Evolutionary conservation across 2,113 vertebrate genomes (phyloP).

Genomic region (Nesoenas mayeri): DNA sequence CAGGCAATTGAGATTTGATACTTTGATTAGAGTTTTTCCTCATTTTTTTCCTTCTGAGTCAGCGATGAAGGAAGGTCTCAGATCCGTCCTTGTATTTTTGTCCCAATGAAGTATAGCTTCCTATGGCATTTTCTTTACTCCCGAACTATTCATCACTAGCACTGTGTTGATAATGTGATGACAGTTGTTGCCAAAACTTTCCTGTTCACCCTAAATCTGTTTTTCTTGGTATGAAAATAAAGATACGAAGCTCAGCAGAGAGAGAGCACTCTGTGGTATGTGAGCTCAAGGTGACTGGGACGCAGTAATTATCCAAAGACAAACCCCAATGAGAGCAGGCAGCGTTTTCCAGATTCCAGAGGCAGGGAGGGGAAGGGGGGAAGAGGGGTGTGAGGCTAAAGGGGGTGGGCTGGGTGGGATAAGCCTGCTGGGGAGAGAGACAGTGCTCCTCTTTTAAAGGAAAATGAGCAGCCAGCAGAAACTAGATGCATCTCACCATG

Average conservation of each 20-base stretch:
- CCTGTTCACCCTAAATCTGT: conserved; percentile 64
- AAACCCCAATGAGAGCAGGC: not conserved
- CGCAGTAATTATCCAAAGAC: conserved; percentile 51
- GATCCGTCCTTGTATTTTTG: conserved; percentile 12
- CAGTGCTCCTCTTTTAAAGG: conserved; percentile 55
- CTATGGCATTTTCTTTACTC: conserved; percentile 32
- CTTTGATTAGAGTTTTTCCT: conserved; percentile 25
- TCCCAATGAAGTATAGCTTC: conserved; percentile 27
- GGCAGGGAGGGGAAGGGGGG: not conserved
- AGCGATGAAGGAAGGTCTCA: conserved; percentile 29
- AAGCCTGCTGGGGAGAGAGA: conserved; percentile 44
- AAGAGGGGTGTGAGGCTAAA: not conserved
- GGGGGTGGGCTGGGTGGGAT: not conserved
- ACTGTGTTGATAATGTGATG: conserved; percentile 68
- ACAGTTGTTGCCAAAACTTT: conserved; percentile 73
- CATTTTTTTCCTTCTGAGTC: not conserved
- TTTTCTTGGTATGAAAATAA: conserved; percentile 52
- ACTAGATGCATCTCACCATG: conserved; percentile 73
- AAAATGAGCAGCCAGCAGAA: conserved; percentile 79
- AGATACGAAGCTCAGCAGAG: conserved; percentile 22
- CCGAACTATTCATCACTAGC: conserved; percentile 63
- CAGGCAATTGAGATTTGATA: not conserved
- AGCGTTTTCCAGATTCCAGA: conserved; percentile 76
- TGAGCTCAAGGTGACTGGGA: conserved; percentile 55
- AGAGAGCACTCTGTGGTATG: not conserved